These are phyloP conservation scores for Artibeus lituratus DNA, from an alignment of 2,797 vertebrate species.

Conservation along the genomic window DNA sequence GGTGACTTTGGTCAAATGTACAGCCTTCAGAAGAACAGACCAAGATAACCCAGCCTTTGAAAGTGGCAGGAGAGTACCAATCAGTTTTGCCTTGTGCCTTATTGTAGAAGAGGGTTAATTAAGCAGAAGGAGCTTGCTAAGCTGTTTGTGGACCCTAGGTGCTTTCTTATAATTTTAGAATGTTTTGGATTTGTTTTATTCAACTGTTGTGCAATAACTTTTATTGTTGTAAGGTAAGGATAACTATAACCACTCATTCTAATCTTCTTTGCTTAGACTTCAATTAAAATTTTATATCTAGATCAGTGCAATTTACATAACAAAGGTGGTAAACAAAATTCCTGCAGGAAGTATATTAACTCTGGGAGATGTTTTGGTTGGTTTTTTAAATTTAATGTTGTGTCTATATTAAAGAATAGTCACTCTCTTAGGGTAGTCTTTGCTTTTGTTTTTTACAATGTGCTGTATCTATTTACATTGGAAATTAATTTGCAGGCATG, in stretches of 20 bases:
- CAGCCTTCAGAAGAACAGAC: not conserved
- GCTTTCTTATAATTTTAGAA: not conserved
- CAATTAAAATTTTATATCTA: not conserved
- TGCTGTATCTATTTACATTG: not conserved
- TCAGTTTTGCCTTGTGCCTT: not conserved
- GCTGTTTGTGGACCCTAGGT: not conserved
- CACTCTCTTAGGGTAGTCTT: not conserved
- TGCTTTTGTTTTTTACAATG: not conserved
- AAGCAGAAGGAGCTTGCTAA: not conserved
- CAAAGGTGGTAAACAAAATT: not conserved
- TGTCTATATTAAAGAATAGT: not conserved
- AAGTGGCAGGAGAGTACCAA: not conserved
- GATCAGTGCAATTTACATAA: not conserved
- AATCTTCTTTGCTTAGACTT: not conserved
- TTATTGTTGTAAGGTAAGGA: not conserved
- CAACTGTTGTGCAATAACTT: not conserved
- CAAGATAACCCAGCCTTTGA: not conserved
- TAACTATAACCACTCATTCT: not conserved
- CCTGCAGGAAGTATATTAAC: not conserved
- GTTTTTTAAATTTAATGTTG: not conserved
- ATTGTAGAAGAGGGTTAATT: not conserved
- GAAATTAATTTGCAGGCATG: constrained; percentile 26
- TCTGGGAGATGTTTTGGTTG: not conserved
- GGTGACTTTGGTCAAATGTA: not conserved
- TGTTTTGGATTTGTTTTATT: not conserved